Base-by-base conservation (phyloP, 1,140 invertebrate species). In the Drosophila lacertosa region DNA sequence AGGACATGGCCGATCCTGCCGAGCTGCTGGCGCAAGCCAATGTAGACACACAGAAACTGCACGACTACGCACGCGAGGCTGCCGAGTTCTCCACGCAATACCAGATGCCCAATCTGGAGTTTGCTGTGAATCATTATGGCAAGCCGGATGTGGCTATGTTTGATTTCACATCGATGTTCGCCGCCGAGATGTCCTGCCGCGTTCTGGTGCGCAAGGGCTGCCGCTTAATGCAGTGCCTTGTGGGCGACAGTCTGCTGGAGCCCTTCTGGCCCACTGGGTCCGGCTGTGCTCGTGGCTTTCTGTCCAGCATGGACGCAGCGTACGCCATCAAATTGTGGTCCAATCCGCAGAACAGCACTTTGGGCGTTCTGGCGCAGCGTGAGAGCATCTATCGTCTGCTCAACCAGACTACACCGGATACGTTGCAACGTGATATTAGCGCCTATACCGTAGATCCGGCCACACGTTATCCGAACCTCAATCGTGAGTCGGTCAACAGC, bases 101-200 rank as follows among this genome's bases (percentile, higher is more conserved):
- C 90, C 94, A 97, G 90, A 94, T 99, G 92, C 95, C 97, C 29
- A 93, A 96, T 68, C 92, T 97, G 62, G 97, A 99, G 90, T 99
- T 99, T 92, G 98, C 99, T 1, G 96, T 99, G 0, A 99, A 99
- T 93, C 98, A 99, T 92, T 99, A 98, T 91, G 97, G 98, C 1
- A 97, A 99, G 91, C 96, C 98, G 2, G 99, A 99, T 92, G 97
- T 99, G 0, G 98, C 98, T n/a, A 98, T 99, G 95, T 99, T 99
- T 92, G 99, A 99, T 92, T 99, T 99, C 91, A 99, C 99, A 0
- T 98, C 98, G 0, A 98, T 99, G 96, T 99, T 98, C 92, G 97
- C 97, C 3, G 97, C 99, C 0, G 97, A 99, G 92, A 98, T 99
- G 93, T 97, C 98, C 18, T 97, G 95, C 74, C 93, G 96, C 57